A percentile compares a stretch with the other conserved stretches of the same genome.
Conservation (phyloP, 2,113 vertebrate species). For the Prolemur simus region DNA sequence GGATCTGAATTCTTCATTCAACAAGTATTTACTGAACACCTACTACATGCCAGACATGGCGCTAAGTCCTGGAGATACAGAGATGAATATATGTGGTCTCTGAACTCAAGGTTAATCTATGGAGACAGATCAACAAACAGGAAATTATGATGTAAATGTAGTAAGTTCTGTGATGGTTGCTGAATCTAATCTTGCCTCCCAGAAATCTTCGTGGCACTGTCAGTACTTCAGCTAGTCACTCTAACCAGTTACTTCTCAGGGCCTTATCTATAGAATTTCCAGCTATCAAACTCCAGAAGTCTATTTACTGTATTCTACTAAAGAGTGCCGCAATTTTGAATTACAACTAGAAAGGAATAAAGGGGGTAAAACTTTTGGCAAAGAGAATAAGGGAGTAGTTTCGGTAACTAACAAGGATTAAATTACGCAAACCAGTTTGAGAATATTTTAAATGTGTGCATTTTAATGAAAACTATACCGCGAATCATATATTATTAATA, state of each 20-base stretch:
- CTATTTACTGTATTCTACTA: not conserved
- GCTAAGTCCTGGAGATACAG: not conserved
- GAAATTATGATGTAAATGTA: not conserved
- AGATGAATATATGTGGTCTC: not conserved
- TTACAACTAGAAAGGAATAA: slow-evolving; percentile 8
- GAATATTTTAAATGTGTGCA: not conserved
- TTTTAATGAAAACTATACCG: not conserved
- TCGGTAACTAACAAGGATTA: not conserved
- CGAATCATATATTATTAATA: not conserved
- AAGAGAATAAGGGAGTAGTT: not conserved
- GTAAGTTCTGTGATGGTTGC: not conserved
- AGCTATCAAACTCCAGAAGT: not conserved
- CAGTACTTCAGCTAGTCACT: not conserved
- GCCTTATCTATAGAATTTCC: not conserved
- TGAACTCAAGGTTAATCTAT: not conserved
- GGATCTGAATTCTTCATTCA: not conserved
- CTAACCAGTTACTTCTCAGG: not conserved
- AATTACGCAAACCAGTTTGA: not conserved
- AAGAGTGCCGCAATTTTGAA: not conserved
- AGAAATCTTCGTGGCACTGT: not conserved
- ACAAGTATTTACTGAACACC: not conserved
- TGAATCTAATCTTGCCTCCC: not conserved
- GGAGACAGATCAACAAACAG: not conserved
- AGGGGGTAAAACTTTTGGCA: not conserved
- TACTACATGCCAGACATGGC: not conserved